Evolutionary conservation across 2,113 vertebrate genomes (phyloP).

Genomic region (Gasterosteus nipponicus): DNA sequence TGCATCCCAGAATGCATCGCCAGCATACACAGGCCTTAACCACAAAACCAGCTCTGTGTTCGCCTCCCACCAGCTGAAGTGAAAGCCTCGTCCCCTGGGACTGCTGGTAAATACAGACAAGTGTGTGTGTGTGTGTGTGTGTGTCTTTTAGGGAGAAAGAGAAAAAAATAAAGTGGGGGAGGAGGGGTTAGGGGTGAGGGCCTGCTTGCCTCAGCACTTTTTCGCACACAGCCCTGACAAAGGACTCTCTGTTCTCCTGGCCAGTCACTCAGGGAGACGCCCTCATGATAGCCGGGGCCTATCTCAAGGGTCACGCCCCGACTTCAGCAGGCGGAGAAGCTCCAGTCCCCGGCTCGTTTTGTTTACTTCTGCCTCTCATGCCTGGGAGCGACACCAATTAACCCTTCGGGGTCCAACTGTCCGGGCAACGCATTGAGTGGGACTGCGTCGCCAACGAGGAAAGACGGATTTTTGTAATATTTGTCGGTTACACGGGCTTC

Average conservation of each 20-base stretch:
- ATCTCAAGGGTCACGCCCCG: slow-evolving; percentile 75
- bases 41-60: slow-evolving; percentile 50
- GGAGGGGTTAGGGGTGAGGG: slow-evolving; percentile 11
- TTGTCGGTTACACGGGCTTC: too few relatives aligned
- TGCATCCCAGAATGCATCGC: slow-evolving; percentile 23
- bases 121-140: slow-evolving; percentile 43
- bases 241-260: slow-evolving; percentile 66
- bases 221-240: slow-evolving; percentile 68
- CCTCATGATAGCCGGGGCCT: slow-evolving; percentile 74
- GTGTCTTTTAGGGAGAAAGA: slow-evolving; percentile 46
- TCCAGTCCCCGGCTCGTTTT: slow-evolving; percentile 49
- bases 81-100: slow-evolving; percentile 54
- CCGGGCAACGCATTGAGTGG: background rate
- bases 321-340: slow-evolving; percentile 50
- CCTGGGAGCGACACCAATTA: slow-evolving; percentile 32
- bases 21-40: slow-evolving; percentile 28
- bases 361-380: slow-evolving; percentile 56
- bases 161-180: slow-evolving; percentile 15
- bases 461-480: background rate
- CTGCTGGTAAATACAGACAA: slow-evolving; percentile 65
- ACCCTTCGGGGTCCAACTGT: slow-evolving; percentile 37
- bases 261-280: slow-evolving; percentile 68
- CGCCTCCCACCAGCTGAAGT: slow-evolving; percentile 56
- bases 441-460: background rate
- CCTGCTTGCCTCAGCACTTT: slow-evolving; percentile 76